Evolutionary conservation across 2,888 invertebrate species (phyloP), one percentile per base, ranked within the genome.

Genomic region (Andrena bucephala): DNA sequence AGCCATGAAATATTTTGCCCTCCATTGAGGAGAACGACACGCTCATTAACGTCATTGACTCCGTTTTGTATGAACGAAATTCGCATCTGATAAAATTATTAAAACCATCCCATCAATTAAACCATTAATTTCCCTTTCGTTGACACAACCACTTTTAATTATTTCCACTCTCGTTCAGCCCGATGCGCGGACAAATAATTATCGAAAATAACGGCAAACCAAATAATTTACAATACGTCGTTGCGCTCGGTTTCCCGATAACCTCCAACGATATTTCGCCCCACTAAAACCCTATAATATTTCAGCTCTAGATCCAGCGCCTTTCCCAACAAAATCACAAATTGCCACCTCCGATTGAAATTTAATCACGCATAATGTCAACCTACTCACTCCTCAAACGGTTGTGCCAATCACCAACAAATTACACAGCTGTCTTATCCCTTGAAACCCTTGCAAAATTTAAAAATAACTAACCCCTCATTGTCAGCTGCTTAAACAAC

Each of bases 101-200:
- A 75, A 84, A 78, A 83, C 75, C 74, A 60, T 24, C 71, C 71
- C 78, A 71, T 82, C 74, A 75, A 84, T 84, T 79, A 82, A 75
- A 72, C 27, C 75, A 65, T 78, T 83, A 82, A 83, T 84, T 83
- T 82, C 83, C 33, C 84, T 78, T 78, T 83, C 83, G 72, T 69
- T 72, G 78, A 68, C 52, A 75, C 78, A 66, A 72, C 59, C 79
- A 78, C 78, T 83, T 78, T 83, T 83, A 83, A 83, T 83, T 78
- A 83, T 71, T 71, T 78, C 74, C 82, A 69, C 67, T 78, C 62
- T 82, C 83, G 50, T 78, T 65, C 60, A 24, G 52, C 70, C 36
- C 24, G 33, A 33, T 36, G 50, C 20, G 33, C 48, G 33, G 54
- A 1, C 42, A 59, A 70, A 81, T 83, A 70, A 81, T 83, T 77